phyloP scores from a whole-genome alignment of 1,140 invertebrate species.

The Saccostrea glomerata region DNA sequence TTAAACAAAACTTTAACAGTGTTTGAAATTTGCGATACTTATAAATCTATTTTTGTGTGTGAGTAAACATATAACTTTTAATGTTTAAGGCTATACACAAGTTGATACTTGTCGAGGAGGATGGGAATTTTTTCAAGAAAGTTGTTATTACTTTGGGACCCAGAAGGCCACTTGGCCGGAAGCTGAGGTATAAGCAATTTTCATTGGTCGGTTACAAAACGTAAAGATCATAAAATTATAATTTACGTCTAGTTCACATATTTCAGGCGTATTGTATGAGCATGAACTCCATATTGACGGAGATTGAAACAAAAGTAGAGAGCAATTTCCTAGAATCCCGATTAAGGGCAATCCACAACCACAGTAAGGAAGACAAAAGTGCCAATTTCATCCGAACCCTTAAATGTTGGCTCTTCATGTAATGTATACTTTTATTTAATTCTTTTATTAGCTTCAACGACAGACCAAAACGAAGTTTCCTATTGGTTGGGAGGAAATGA shows the following conservation, averaged over 20 bases:
- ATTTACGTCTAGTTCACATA: neutral
- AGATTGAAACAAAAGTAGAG: slow-evolving; percentile 28
- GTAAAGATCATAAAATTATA: neutral
- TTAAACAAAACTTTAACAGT: too few species aligned
- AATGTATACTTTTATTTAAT: neutral
- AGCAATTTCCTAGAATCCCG: neutral
- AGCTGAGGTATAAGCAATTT: slow-evolving; percentile 9
- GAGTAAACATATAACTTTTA: neutral
- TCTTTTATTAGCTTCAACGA: neutral
- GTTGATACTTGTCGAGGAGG: neutral
- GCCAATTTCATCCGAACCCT: neutral
- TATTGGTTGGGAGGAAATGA: slow-evolving; percentile 43
- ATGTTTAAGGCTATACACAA: neutral
- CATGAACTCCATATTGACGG: neutral
- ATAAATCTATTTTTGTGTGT: too few species aligned
- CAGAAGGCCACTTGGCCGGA: slow-evolving; percentile 26
- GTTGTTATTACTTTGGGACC: slow-evolving; percentile 5
- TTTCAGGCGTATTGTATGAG: neutral
- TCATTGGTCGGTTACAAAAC: too few species aligned
- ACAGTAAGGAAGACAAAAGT: neutral
- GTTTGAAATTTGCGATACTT: too few species aligned
- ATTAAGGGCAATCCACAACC: neutral
- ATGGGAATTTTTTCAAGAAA: slow-evolving; percentile 12
- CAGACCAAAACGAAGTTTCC: slow-evolving; percentile 3
- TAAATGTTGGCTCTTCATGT: neutral